Base-by-base conservation (phyloP, 1,140 invertebrate genomes). In the Globodera rostochiensis region DNA sequence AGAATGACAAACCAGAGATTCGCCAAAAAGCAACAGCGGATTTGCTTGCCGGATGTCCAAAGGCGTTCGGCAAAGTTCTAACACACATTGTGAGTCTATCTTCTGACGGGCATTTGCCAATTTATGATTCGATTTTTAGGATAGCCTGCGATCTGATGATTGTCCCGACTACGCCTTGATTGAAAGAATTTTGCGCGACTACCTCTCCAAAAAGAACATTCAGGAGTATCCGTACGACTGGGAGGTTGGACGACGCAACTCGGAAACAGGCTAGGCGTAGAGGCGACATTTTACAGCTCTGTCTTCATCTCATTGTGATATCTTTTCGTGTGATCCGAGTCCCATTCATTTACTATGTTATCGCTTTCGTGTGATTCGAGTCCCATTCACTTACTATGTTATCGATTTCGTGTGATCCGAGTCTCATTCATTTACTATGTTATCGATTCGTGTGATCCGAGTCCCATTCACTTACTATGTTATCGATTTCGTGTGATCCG, bases 161-260 rank as follows among this genome's bases (percentile, higher is more conserved):
- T n/a, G 21, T 3, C 81, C 81, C 15, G 66, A 82, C 67, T 82
- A 82, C 49, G 49, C 71, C 45, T 21, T 47, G 75, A 70, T 67
- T 70, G 71, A 84, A 4, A 47, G 8, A 3, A 11, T 82, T 1
- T 79, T 86, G 80, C 64, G 76, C 6, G 53, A 80, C 8, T 82
- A 81, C 13, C 67, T 87, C 13, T 66, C 69, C 3, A 85, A 78
- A 3, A 83, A 64, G 11, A 69, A 82, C 45, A 60, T 77, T 57
- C 86, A 86, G n/a, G 86, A 87, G 70, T 84, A 86, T 47, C 86
- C 86, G 4, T 87, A 87, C 70, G 86, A 82, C 47, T 82, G 81
- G 81, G 81, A 82, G n/a, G 47, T 19, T 6, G 73, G 73, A 25
- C 15, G 73, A 82, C 9, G 13, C 11, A 60, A 6, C 11, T 4